Base-by-base conservation (phyloP, 2,113 vertebrate genomes). In the Aleadryas rufinucha region DNA sequence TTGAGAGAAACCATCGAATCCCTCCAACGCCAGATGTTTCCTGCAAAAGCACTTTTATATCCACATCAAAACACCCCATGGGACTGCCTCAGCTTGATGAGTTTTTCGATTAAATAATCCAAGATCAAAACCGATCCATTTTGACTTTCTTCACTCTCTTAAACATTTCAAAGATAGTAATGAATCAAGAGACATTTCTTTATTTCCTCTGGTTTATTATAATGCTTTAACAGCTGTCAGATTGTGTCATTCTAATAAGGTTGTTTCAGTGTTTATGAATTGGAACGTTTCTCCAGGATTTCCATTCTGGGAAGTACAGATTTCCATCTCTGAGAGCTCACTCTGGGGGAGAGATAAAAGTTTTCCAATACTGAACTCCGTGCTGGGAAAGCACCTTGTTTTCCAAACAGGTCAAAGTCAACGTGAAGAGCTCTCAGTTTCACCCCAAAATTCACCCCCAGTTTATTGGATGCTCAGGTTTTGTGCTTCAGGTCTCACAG, bases 251-350 rank as follows among this genome's bases (percentile, higher is more conserved):
- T 91, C 49, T 60, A 85, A 76, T 76, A 45, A 91, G 74, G 59
- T 54, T 89, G 63, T 85, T 96, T 35, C 87, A 17, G 82, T 96
- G 93, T 87, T 95, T 91, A 91, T 87, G 81, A 89, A 87, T 87
- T 76, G 91, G 93, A 97, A 80, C 23, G 0, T 65, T 87, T 79
- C 89, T 93, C 24, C 78, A 89, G 89, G 77, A 87, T 92, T 92
- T 91, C 89, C 81, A n/a, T 84, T 89, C 84, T 49, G 45, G 52
- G 59, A 91, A 95, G 57, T 12, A 44, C 37, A 69, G 81, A 75
- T 89, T 87, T 92, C 66, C 3, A 1, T 35, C 78, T 65, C 65
- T 54, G 60, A 2, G 1, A 66, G 41, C 91, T 76, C 66, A 41
- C 14, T 71, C 31, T 0, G 0, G 33, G 33, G 30, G n/a, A 85